Percentiles rank a stretch among this genome's conserved stretches.
These are phyloP conservation scores for Phenacoccus solenopsis DNA, from an alignment of 1,140 invertebrate species.

Conservation along the genomic window DNA sequence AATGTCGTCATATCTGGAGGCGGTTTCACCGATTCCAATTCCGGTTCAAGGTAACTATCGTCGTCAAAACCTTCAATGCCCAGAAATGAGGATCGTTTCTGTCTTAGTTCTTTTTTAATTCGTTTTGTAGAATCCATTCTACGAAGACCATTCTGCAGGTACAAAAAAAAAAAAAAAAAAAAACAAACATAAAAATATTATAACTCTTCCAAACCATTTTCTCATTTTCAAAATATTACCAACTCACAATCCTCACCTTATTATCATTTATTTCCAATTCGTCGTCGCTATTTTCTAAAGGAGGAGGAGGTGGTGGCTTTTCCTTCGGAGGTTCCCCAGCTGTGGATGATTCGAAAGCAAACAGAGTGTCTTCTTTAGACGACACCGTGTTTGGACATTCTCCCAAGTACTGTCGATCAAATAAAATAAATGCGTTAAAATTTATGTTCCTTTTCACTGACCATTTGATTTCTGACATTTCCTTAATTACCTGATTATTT, in stretches of 20 bases:
- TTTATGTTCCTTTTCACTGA: too few species aligned
- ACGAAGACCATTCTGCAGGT: slow-evolving; percentile 22
- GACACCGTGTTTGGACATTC: too few species aligned
- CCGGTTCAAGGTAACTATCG: slow-evolving; percentile 50
- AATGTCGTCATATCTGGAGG: slow-evolving; percentile 67
- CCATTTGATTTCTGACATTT: too few species aligned
- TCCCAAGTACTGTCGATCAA: too few species aligned
- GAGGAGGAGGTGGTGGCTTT: slow-evolving; percentile 70
- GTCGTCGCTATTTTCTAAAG: slow-evolving; percentile 18
- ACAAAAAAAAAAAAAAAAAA: neutral
- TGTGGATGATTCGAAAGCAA: neutral
- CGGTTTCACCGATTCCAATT: slow-evolving; percentile 45
- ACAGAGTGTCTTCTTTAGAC: neutral
- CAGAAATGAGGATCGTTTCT: slow-evolving; percentile 71
- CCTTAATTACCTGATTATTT: too few species aligned
- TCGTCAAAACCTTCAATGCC: slow-evolving; percentile 59
- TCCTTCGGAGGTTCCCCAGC: slow-evolving; percentile 63
- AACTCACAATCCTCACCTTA: neutral
- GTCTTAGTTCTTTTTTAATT: slow-evolving; percentile 71
- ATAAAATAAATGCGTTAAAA: too few species aligned
- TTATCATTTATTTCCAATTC: neutral
- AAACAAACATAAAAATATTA: neutral
- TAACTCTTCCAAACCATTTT: neutral
- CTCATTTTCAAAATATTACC: neutral
- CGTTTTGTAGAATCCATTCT: slow-evolving; percentile 65